Base-by-base conservation (phyloP, 2,797 vertebrate species). In the Benthosema pterotum region DNA sequence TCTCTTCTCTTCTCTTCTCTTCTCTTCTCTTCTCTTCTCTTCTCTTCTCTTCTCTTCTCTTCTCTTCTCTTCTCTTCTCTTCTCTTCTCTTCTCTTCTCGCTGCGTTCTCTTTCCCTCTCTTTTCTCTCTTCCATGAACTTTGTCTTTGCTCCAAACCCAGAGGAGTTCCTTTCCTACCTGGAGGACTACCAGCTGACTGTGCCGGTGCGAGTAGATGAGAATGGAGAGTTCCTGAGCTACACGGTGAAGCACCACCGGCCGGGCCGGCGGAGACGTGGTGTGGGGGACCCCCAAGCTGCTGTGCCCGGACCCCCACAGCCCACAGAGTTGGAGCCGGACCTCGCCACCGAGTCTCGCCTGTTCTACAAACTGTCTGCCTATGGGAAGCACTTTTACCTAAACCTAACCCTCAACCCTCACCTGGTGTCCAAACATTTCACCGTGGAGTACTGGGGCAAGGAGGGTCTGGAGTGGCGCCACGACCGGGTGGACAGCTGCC, bases 131-230 rank as follows among this genome's bases (percentile, higher is more conserved):
- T 42, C 51, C 11, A 88, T 91, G 83, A 83, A 48, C 66, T 67
- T 80, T 46, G 3, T 22, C 79, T 83, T 89, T 88, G 78, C 78
- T 87, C 92, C 85, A 87, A 86, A 93, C 94, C 22, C 22, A 99
- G 97, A 96, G 94, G 96, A 99, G 93, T 99, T 97, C 94, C 95
- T 99, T 92, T 97, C 96, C 91, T 95, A 95, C 84, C 94, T 98
- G 94, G 96, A 97, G 93, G 95, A 99, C 88, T 98, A 97, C 92
- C 97, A 99, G 88, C 87, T 99, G 88, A 97, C 94, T 75, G 93
- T 99, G 77, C 97, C 97, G 28, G 88, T 96, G 89, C 95, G 93
- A 72, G 95, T 99, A 92, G 94, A 97, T 66, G 93, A 97, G 89
- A 95, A 94, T 79, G 97, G 97, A 84, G 94, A 94, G 87, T 97